A percentile compares a stretch with the other conserved stretches of the same genome.
These are phyloP conservation scores for Plagodis pulveraria DNA, from an alignment of 2,888 invertebrate species.

Conservation along the genomic window DNA sequence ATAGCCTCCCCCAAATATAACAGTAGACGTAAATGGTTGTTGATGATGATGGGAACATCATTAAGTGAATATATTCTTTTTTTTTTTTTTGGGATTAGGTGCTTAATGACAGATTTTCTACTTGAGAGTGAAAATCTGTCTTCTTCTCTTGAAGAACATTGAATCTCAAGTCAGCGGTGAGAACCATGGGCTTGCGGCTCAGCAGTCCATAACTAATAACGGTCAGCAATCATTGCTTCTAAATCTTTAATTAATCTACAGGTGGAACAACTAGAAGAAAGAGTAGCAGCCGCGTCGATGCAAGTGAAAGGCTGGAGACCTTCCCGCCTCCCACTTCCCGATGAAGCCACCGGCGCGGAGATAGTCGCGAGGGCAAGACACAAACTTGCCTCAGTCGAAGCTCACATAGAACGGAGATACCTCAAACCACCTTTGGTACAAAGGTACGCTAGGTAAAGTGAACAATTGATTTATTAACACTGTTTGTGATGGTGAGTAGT, in stretches of 20 bases:
- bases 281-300: constrained; percentile 94
- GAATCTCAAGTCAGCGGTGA: too few relatives aligned
- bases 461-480: constrained; percentile 30
- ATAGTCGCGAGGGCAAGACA: constrained; percentile 86
- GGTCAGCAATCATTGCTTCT: too few relatives aligned
- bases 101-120: too few relatives aligned
- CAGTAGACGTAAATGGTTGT: too few relatives aligned
- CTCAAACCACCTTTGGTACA: constrained; percentile 95
- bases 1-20: too few relatives aligned
- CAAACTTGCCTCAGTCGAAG: constrained; percentile 92
- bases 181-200: too few relatives aligned
- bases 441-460: constrained; percentile 77
- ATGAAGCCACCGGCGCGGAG: constrained; percentile 84
- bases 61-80: too few relatives aligned
- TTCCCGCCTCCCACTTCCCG: constrained; percentile 69
- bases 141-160: too few relatives aligned
- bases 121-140: too few relatives aligned
- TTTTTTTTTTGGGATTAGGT: too few relatives aligned
- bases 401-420: constrained; percentile 96
- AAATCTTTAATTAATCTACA: constrained; percentile 39
- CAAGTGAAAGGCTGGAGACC: constrained; percentile 95
- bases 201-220: too few relatives aligned
- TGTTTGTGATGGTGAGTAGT: constrained; percentile 29
- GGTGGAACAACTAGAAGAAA: constrained; percentile 95
- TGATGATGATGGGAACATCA: too few relatives aligned